Conservation (phyloP, 2,113 vertebrate genomes). For the Gambusia affinis region DNA sequence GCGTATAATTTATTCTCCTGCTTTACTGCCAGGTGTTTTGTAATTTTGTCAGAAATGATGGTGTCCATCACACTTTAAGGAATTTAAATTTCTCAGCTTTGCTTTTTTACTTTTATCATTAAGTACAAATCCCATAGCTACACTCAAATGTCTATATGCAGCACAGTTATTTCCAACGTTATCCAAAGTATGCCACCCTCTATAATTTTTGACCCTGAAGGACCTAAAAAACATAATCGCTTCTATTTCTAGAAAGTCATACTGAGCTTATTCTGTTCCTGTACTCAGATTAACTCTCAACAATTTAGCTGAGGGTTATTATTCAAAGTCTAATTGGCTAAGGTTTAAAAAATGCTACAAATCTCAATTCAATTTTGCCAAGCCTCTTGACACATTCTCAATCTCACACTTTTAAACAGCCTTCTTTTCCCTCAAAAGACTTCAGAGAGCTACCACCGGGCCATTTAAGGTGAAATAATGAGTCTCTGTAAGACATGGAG, state of each 20-base stretch:
- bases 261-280: neutral
- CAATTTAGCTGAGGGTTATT: neutral
- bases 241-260: neutral
- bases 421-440: neutral
- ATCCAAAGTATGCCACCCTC: neutral
- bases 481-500: slow-evolving; percentile 1
- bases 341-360: slow-evolving; percentile 9
- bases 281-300: neutral
- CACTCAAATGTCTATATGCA: neutral
- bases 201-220: neutral
- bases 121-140: neutral
- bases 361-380: neutral
- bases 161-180: neutral
- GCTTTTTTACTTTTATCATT: neutral
- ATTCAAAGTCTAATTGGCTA: neutral
- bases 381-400: slow-evolving; percentile 10
- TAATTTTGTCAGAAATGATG: neutral
- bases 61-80: neutral
- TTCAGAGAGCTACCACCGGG: slow-evolving; percentile 3
- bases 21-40: neutral
- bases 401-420: slow-evolving; percentile 26
- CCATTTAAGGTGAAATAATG: slow-evolving; percentile 36
- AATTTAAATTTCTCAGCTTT: too few relatives aligned
- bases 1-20: neutral
- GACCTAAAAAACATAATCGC: neutral